A percentile compares a stretch with the other conserved stretches of the same genome.
Conservation (phyloP, 2,888 invertebrate species). For the Branchinecta sandiegonensis region DNA sequence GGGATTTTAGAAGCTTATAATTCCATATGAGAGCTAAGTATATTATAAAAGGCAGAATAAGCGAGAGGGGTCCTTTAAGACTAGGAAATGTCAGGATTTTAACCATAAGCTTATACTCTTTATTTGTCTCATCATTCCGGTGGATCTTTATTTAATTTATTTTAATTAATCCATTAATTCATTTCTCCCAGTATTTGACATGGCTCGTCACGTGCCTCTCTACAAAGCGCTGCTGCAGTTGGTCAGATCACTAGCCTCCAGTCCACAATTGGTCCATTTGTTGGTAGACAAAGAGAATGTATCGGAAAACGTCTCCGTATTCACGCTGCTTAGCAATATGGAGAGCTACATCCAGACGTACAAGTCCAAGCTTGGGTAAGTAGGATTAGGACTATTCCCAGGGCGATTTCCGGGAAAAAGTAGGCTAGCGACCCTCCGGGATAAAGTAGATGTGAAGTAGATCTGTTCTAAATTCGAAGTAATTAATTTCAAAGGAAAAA, state of each 20-base stretch:
- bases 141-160: constrained; percentile 16
- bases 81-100: too few relatives aligned
- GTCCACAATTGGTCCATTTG: constrained; percentile 46
- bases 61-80: too few relatives aligned
- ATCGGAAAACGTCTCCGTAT: constrained; percentile 47
- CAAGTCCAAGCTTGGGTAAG: constrained; percentile 62
- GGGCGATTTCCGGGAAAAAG: too few relatives aligned
- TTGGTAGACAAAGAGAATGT: constrained; percentile 38
- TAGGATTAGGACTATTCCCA: constrained; percentile 23
- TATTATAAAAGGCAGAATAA: too few relatives aligned
- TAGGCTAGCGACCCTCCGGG: too few relatives aligned
- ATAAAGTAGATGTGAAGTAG: too few relatives aligned
- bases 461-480: too few relatives aligned
- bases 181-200: constrained; percentile 60
- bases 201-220: constrained; percentile 89
- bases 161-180: constrained; percentile 23
- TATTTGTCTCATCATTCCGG: background rate
- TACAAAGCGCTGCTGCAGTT: constrained; percentile 71
- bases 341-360: constrained; percentile 82
- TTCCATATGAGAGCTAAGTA: too few relatives aligned
- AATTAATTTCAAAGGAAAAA: too few relatives aligned
- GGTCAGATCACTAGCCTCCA: constrained; percentile 57
- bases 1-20: too few relatives aligned
- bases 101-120: background rate
- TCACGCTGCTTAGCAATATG: constrained; percentile 67